These are phyloP conservation scores for Ichneumoninae sp. DNA, from an alignment of 2,888 invertebrate species.

Conservation along the genomic window DNA sequence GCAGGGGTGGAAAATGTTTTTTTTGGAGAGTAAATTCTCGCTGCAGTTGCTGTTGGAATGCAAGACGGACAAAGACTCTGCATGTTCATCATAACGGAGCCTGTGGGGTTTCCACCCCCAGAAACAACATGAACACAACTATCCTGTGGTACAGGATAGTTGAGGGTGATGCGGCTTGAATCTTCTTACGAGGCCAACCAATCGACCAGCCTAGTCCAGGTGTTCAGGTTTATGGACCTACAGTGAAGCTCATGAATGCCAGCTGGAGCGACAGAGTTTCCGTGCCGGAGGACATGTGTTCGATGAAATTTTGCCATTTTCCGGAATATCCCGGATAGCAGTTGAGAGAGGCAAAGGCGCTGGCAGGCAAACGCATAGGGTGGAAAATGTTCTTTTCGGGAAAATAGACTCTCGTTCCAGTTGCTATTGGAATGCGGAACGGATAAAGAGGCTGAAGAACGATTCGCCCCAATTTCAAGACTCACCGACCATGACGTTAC, in stretches of 20 bases:
- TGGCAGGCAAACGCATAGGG: not conserved
- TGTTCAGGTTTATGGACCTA: no score
- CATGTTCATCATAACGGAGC: slow-evolving; percentile 77
- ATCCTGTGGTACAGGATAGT: no score
- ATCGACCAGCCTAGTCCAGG: no score
- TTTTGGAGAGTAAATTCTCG: not conserved
- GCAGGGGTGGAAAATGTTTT: not conserved
- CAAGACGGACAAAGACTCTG: not conserved
- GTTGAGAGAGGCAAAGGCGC: not conserved
- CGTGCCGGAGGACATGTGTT: no score
- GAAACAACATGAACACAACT: not conserved
- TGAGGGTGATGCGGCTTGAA: no score
- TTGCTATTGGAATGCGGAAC: not conserved
- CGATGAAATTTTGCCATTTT: no score
- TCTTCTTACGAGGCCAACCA: no score
- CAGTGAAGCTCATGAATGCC: no score
- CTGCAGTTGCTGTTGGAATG: not conserved
- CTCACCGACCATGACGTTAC: not conserved
- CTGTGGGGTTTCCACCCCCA: not conserved
- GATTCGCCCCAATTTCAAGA: not conserved
- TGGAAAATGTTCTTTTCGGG: not conserved
- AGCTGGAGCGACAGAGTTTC: no score
- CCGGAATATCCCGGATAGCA: not conserved
- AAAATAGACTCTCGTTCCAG: not conserved
- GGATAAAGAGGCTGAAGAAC: not conserved